Evolutionary conservation across 2,113 vertebrate genomes (phyloP).

Genomic region (Phrynosoma platyrhinos): DNA sequence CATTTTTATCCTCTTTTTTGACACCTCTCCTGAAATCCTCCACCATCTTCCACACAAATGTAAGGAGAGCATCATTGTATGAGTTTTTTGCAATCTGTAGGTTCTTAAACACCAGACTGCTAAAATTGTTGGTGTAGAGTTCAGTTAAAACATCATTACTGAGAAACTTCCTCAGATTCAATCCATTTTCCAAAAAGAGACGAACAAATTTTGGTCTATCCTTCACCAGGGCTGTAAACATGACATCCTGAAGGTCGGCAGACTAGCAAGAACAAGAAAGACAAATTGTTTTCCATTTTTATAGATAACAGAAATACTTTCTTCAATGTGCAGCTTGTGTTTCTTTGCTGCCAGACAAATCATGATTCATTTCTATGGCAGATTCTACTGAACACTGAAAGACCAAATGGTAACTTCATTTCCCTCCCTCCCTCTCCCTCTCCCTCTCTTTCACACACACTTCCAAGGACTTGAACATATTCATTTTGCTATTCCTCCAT

Average conservation of each 20-base stretch:
- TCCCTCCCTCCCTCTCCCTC: too few relatives aligned
- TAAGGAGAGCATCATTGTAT: slow-evolving; percentile 81
- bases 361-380: background rate
- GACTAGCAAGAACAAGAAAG: slow-evolving; percentile 78
- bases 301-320: background rate
- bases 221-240: slow-evolving; percentile 91
- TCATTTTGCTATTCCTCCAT: background rate
- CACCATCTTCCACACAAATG: slow-evolving; percentile 83
- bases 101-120: slow-evolving; percentile 86
- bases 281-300: background rate
- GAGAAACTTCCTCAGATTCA: slow-evolving; percentile 89
- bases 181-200: slow-evolving; percentile 92
- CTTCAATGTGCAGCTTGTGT: background rate
- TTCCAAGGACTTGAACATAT: background rate
- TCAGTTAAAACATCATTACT: slow-evolving; percentile 83
- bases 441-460: background rate
- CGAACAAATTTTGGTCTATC: slow-evolving; percentile 92
- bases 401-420: background rate
- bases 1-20: slow-evolving; percentile 79
- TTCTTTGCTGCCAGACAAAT: background rate
- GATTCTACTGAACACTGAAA: background rate
- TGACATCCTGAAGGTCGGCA: slow-evolving; percentile 89
- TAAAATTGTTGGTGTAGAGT: slow-evolving; percentile 86
- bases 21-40: slow-evolving; percentile 79
- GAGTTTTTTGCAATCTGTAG: slow-evolving; percentile 85